Evolutionary conservation across 1,140 invertebrate species (phyloP).

Genomic region (Limonius californicus): DNA sequence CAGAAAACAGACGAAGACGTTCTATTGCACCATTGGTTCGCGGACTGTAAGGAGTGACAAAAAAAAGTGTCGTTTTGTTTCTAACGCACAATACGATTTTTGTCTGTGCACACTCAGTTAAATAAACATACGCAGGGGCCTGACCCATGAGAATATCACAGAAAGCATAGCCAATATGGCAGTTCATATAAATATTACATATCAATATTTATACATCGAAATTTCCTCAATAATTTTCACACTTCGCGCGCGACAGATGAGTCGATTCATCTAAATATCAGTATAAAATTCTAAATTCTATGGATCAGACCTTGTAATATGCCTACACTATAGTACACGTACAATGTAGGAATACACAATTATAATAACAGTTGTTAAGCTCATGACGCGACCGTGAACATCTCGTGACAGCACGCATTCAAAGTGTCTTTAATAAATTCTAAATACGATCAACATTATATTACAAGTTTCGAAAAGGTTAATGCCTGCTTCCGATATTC

Average conservation of each 20-base stretch:
- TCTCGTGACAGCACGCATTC: slow-evolving; percentile 27
- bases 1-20: slow-evolving; percentile 13
- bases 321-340: slow-evolving; percentile 22
- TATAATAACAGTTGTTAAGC: slow-evolving; percentile 19
- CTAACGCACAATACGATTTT: slow-evolving; percentile 12
- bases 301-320: slow-evolving; percentile 40
- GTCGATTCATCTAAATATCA: slow-evolving; percentile 23
- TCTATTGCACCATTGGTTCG: slow-evolving; percentile 14
- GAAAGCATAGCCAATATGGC: slow-evolving; percentile 39
- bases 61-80: no score
- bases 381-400: slow-evolving; percentile 29
- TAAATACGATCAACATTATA: slow-evolving; percentile 34
- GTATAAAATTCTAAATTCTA: slow-evolving; percentile 44
- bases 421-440: slow-evolving; percentile 31
- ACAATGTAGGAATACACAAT: slow-evolving; percentile 23
- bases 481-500: slow-evolving; percentile 30
- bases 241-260: slow-evolving; percentile 17
- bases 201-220: slow-evolving; percentile 25
- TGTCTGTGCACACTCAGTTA: slow-evolving; percentile 21
- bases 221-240: slow-evolving; percentile 7
- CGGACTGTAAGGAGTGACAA: slow-evolving; percentile 12
- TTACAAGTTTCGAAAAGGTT: slow-evolving; percentile 32
- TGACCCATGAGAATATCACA: slow-evolving; percentile 46
- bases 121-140: slow-evolving; percentile 33
- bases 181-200: slow-evolving; percentile 34